A percentile compares a stretch with the other conserved stretches of the same genome.
These are phyloP conservation scores for Diaperis boleti DNA, from an alignment of 2,888 invertebrate genomes.

Conservation along the genomic window DNA sequence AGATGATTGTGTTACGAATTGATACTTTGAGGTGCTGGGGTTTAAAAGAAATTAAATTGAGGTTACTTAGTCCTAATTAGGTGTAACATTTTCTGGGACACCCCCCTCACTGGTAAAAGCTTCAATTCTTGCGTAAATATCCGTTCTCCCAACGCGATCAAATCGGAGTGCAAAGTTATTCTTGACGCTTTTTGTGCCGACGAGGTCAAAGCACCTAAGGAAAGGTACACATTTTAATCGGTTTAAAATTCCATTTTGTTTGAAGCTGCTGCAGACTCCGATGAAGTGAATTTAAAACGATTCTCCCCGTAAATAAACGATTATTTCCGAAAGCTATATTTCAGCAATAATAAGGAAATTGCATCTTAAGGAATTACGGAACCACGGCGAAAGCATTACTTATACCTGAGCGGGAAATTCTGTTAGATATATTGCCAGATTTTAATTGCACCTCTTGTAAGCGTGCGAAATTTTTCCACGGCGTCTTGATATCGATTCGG, in stretches of 20 bases:
- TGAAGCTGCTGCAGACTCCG: slow-evolving; percentile 3
- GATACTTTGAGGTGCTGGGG: too few species aligned
- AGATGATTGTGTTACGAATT: slow-evolving; percentile 1
- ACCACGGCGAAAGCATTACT: slow-evolving; percentile 28
- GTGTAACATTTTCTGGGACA: too few species aligned
- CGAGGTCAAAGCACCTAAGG: neutral
- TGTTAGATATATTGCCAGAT: slow-evolving; percentile 28
- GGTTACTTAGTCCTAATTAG: too few species aligned
- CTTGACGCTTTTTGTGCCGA: neutral
- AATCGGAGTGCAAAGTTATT: neutral
- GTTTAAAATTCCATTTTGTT: slow-evolving; percentile 10
- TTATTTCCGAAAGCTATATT: slow-evolving; percentile 43
- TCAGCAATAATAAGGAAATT: slow-evolving; percentile 45
- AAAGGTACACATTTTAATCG: slow-evolving; percentile 4
- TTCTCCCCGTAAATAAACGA: slow-evolving; percentile 26
- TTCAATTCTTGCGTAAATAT: too few species aligned
- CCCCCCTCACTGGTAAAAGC: too few species aligned
- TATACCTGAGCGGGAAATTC: slow-evolving; percentile 33
- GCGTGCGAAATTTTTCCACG: slow-evolving; percentile 1
- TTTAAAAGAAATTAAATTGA: too few species aligned
- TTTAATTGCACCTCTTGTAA: slow-evolving; percentile 24
- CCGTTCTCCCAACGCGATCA: too few species aligned
- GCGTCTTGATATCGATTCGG: too few species aligned
- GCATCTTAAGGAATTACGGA: slow-evolving; percentile 41
- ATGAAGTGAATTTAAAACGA: slow-evolving; percentile 25